Percentiles rank a stretch among this genome's conserved stretches.
Evolutionary conservation across 2,797 vertebrate species (phyloP).

Genomic region (Calcarius lapponicus): DNA sequence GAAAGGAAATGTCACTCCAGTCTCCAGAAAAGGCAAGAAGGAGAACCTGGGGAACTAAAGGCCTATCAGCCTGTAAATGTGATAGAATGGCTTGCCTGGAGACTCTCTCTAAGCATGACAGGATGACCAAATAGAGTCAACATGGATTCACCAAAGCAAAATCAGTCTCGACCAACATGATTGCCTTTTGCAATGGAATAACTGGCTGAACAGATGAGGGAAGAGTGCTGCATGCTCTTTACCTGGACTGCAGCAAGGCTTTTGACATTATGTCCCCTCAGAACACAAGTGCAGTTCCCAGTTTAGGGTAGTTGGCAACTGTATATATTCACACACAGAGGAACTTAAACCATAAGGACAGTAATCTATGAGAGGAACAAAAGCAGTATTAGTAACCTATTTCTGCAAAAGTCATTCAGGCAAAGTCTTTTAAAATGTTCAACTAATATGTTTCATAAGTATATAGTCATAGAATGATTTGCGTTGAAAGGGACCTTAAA

Average conservation of each 20-base stretch:
- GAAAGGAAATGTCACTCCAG: not conserved
- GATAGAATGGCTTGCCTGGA: accelerated
- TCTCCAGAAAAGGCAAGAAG: not conserved
- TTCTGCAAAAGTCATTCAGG: not conserved
- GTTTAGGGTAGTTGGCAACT: not conserved
- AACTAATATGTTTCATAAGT: not conserved
- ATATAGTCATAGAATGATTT: not conserved
- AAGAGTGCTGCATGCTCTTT: not conserved
- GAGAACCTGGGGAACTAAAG: not conserved
- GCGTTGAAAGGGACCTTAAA: not conserved
- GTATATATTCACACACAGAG: not conserved
- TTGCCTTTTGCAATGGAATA: not conserved
- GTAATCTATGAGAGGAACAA: not conserved
- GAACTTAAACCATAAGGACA: not conserved
- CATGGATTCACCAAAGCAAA: not conserved
- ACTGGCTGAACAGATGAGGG: not conserved
- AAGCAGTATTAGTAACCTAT: not conserved
- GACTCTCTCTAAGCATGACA: not conserved
- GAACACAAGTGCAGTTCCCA: not conserved
- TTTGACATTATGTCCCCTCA: not conserved
- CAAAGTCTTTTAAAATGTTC: not conserved
- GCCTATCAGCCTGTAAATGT: not conserved
- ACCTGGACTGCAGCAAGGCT: not conserved
- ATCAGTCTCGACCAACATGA: not conserved
- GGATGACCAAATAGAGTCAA: not conserved